Evolutionary conservation across 30 jellyfish, hydroid and myxozoan genomes (phyloP), one percentile per base, ranked within the genome.

Genomic region (Pseudorhiza aurosa): DNA sequence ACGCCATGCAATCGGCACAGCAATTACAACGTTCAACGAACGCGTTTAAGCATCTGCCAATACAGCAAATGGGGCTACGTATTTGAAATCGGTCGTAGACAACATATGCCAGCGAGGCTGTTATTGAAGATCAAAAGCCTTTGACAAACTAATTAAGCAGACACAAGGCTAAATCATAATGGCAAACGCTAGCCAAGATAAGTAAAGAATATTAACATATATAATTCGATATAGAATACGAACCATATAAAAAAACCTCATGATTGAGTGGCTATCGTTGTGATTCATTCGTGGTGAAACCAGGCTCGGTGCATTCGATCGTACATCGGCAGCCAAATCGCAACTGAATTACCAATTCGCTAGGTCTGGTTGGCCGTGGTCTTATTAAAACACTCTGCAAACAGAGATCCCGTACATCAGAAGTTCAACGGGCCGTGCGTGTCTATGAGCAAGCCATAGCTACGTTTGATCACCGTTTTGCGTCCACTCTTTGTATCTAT

Each of bases 401-500:
- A 53, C 36, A 53, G 22, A 10, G 67, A n/a, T 2, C 37, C 19
- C 22, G 4, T 33, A 4, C n/a, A 53, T 18, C 24, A 21, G 67
- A 53, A 53, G 9, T 18, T 53, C 67, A 12, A 14, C 67, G 67
- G 18, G 21, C 25, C 62, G 62, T 7, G 67, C 22, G 67, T 19
- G 67, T 53, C 67, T 53, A 1, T 53, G 36, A n/a, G 36, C 19
- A 19, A 53, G 24, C 67, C 33, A 22, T 53, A 22, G 67, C 67
- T 19, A 53, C 5, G 24, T 53, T 18, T 53, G 67, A 53, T 22
- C 67, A 53, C 67, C 67, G 24, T 21, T 64, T 64, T 22, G 37
- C 2, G 70, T 31, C 8, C 68, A 56, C 15, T 29, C 72, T 27
- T 76, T 60, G 74, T 35, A 31, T 77, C 89, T 65, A 37, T 42